Evolutionary conservation across 1,140 invertebrate genomes (phyloP), one percentile per base, ranked within the genome.

Genomic region (Drosophila virilis): DNA sequence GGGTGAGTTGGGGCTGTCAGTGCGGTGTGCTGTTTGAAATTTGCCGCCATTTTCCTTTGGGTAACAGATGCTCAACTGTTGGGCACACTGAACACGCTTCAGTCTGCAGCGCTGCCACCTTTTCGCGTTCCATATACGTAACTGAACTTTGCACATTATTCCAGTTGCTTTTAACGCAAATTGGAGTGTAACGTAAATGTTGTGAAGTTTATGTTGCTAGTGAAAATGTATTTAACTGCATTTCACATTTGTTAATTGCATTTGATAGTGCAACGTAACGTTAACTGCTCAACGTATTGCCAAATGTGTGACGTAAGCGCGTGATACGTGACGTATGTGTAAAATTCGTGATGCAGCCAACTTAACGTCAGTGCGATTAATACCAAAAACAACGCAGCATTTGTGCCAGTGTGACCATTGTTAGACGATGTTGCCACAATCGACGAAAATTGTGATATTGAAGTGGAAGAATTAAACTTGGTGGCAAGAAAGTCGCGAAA

Each of bases 401-500:
- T 74, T 45, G 33, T 12, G 13, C 46, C 70, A 74, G 58, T 74
- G 71, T 74, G 71, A 80, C 80, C 80, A 83, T 83, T 80, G 66
- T 70, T 74, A 43, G 60, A 50, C 71, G 68, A 75, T 72, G 80
- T 83, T 83, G 80, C 80, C 80, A 83, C 79, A 83, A 80, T 83
- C 60, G 77, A 80, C 69, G 57, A 77, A 77, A 72, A 74, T 66
- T 57, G 61, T 61, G 69, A 61, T 58, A 68, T 73, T 73, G 74
- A 74, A 77, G 70, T 74, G 43, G 52, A 77, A 73, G 62, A 74
- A 74, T 70, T 74, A 73, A 77, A 77, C 74, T 77, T 77, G 74
- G 74, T 77, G 74, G 74, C 74, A 77, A 77, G 64, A 68, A 77
- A 77, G 70, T 62, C 74, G 74, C 52, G 64, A 77, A 77, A 61